phyloP scores from a whole-genome alignment of 2,113 vertebrate genomes.

The Grammomys dolichurus region DNA sequence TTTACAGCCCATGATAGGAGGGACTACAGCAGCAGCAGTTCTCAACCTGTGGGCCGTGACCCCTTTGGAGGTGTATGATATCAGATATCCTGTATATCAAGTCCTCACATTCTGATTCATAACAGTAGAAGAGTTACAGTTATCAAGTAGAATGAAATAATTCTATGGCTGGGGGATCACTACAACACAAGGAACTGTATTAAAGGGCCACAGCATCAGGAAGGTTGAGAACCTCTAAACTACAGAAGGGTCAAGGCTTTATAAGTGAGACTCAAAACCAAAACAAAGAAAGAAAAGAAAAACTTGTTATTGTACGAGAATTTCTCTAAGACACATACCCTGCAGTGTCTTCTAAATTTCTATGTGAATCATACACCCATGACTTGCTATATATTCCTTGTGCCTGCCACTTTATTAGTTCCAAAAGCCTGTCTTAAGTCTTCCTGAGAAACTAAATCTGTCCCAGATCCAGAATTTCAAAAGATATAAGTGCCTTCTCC shows the following conservation, averaged over 20 bases:
- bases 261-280: not conserved
- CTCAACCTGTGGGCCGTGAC: not conserved
- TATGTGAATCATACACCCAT: not conserved
- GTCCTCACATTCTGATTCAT: not conserved
- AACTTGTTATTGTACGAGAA: not conserved
- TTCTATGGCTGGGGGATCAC: not conserved
- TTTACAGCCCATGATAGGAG: not conserved
- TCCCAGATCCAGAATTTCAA: not conserved
- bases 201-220: not conserved
- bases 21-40: not conserved
- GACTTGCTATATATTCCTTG: not conserved
- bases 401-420: not conserved
- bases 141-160: not conserved
- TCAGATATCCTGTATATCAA: not conserved
- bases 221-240: not conserved
- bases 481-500: not conserved
- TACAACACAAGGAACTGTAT: not conserved
- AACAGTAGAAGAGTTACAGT: not conserved
- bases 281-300: not conserved
- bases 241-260: not conserved
- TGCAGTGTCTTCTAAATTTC: not conserved
- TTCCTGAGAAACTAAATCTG: not conserved
- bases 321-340: not conserved
- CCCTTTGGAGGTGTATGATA: not conserved
- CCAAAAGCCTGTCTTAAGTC: not conserved